These are phyloP conservation scores for Marasmarcha lunaedactyla DNA, from an alignment of 2,888 invertebrate genomes.

Conservation along the genomic window DNA sequence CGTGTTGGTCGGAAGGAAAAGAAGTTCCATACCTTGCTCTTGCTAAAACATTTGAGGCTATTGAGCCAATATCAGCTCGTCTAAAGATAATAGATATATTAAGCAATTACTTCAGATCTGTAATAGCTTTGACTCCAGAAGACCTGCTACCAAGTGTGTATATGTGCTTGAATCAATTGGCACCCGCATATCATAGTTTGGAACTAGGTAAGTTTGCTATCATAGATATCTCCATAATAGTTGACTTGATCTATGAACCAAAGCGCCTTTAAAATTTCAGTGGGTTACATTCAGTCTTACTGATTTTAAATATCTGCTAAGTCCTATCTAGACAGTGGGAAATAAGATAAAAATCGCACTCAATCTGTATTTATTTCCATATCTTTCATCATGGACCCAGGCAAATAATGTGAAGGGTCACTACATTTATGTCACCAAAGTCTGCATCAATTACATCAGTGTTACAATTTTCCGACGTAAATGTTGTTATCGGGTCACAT, in stretches of 20 bases:
- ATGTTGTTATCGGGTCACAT: too few relatives aligned
- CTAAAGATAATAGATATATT: constrained; percentile 93
- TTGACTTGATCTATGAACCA: neutral
- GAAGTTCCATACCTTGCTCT: constrained; percentile 93
- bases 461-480: too few relatives aligned
- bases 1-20: constrained; percentile 81
- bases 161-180: constrained; percentile 94
- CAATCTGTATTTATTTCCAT: too few relatives aligned
- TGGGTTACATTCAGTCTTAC: too few relatives aligned
- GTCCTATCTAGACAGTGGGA: too few relatives aligned
- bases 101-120: constrained; percentile 90
- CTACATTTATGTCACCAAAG: too few relatives aligned
- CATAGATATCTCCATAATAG: neutral
- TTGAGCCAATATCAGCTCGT: constrained; percentile 87
- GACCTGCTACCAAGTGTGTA: constrained; percentile 93
- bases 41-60: constrained; percentile 88
- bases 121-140: constrained; percentile 87
- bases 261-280: neutral
- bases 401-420: too few relatives aligned
- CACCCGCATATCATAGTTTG: constrained; percentile 88
- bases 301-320: too few relatives aligned
- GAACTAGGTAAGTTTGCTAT: constrained; percentile 67
- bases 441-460: too few relatives aligned
- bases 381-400: too few relatives aligned
- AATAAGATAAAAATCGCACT: too few relatives aligned